Evolutionary conservation across 2,888 invertebrate species (phyloP).

Genomic region (Caenorhabditis auriculariae): DNA sequence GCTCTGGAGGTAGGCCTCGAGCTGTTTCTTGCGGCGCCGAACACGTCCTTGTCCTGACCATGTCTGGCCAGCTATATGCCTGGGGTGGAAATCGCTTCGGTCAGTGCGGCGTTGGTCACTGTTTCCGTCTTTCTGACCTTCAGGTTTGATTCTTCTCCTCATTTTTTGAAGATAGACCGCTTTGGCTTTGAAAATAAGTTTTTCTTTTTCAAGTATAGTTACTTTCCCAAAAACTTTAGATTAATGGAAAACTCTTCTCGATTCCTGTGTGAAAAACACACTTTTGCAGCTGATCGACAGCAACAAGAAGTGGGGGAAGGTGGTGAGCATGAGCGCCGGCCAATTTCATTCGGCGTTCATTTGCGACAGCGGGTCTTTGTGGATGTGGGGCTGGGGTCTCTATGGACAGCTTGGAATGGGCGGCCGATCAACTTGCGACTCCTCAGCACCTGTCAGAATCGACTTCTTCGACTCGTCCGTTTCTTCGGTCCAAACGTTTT

Average conservation of each 20-base stretch:
- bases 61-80: slow-evolving; percentile 41
- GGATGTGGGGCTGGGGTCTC: slow-evolving; percentile 57
- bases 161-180: no score
- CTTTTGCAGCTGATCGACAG: no score
- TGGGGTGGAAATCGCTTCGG: slow-evolving; percentile 56
- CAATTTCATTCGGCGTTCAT: slow-evolving; percentile 57
- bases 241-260: no score
- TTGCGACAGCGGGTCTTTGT: slow-evolving; percentile 40
- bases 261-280: no score
- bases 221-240: no score
- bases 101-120: slow-evolving; percentile 58
- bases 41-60: slow-evolving; percentile 49
- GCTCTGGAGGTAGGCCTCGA: slow-evolving; percentile 30
- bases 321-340: slow-evolving; percentile 45
- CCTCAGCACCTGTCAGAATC: slow-evolving; percentile 16
- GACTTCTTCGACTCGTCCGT: slow-evolving; percentile 7
- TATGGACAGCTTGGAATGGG: slow-evolving; percentile 54
- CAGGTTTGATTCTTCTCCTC: slow-evolving; percentile 18
- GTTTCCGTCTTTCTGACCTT: slow-evolving; percentile 17
- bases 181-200: no score
- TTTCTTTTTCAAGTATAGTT: no score
- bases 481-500: background rate
- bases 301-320: slow-evolving; percentile 44
- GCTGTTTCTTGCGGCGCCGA: slow-evolving; percentile 54
- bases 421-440: slow-evolving; percentile 3